A percentile compares a stretch with the other conserved stretches of the same genome.
phyloP scores from a whole-genome alignment of 1,140 invertebrate genomes.

The Hypsibius dujardini region DNA sequence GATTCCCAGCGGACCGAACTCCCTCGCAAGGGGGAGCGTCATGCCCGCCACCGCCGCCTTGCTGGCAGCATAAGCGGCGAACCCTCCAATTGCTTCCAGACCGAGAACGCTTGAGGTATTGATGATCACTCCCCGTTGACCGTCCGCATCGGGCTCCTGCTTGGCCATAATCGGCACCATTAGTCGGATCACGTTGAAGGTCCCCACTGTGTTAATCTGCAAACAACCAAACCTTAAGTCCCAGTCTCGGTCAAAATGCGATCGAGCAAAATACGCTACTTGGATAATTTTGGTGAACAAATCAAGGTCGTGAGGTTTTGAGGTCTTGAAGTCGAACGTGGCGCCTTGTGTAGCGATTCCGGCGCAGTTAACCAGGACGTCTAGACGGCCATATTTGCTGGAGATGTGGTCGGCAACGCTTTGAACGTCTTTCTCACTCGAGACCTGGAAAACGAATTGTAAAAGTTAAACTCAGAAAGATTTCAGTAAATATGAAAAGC shows the following conservation, averaged over 20 bases:
- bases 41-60: constrained; percentile 74
- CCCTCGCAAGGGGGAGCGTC: constrained; percentile 80
- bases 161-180: constrained; percentile 57
- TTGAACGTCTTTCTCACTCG: neutral
- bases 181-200: constrained; percentile 81
- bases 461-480: no score
- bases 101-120: constrained; percentile 91
- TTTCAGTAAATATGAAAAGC: no score
- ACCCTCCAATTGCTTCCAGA: constrained; percentile 87
- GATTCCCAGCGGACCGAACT: constrained; percentile 58
- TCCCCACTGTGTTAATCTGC: constrained; percentile 67
- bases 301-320: neutral
- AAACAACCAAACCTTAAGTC: constrained; percentile 11
- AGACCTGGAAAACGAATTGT: neutral
- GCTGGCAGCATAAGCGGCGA: constrained; percentile 75
- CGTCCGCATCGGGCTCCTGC: constrained; percentile 60
- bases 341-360: neutral
- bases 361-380: neutral
- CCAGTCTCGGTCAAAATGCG: no score
- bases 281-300: neutral
- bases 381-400: neutral
- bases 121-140: constrained; percentile 72
- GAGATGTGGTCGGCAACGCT: neutral
- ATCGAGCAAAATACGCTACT: no score
- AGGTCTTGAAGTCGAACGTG: neutral